Conservation (phyloP, 1,140 invertebrate genomes). For the Nixonia krombeini region DNA sequence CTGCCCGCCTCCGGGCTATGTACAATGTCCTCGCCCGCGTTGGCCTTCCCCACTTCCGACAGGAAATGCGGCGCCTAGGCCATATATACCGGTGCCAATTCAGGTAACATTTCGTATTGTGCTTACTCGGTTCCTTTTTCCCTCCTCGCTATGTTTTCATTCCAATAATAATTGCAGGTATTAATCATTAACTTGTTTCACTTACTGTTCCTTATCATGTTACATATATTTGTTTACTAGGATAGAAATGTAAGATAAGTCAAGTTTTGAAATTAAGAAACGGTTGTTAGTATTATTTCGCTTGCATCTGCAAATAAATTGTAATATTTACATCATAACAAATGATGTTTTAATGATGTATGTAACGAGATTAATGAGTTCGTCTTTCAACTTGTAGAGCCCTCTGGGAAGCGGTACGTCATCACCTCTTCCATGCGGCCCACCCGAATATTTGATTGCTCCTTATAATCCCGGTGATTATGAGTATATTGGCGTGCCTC, state of each 20-base stretch:
- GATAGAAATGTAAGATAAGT: too few species aligned
- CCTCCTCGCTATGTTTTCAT: too few species aligned
- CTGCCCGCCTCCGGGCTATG: slow-evolving; percentile 61
- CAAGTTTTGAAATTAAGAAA: too few species aligned
- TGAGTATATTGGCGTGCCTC: slow-evolving; percentile 78
- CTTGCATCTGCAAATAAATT: too few species aligned
- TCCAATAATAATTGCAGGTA: too few species aligned
- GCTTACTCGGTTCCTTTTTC: too few species aligned
- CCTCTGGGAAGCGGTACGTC: slow-evolving; percentile 61
- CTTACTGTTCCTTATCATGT: too few species aligned
- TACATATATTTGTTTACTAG: too few species aligned
- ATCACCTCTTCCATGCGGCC: slow-evolving; percentile 73
- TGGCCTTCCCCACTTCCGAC: slow-evolving; percentile 73
- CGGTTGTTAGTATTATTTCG: too few species aligned
- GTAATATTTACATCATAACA: too few species aligned
- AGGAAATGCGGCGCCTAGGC: slow-evolving; percentile 62
- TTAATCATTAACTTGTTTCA: too few species aligned
- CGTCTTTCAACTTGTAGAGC: slow-evolving; percentile 36
- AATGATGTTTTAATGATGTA: neutral
- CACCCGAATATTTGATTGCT: slow-evolving; percentile 77
- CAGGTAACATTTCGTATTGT: slow-evolving; percentile 16
- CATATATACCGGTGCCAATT: slow-evolving; percentile 64
- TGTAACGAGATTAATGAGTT: neutral
- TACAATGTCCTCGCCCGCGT: slow-evolving; percentile 76
- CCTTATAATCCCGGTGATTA: slow-evolving; percentile 75